Conservation (phyloP, 2,113 vertebrate genomes). For the Cinclus cinclus region DNA sequence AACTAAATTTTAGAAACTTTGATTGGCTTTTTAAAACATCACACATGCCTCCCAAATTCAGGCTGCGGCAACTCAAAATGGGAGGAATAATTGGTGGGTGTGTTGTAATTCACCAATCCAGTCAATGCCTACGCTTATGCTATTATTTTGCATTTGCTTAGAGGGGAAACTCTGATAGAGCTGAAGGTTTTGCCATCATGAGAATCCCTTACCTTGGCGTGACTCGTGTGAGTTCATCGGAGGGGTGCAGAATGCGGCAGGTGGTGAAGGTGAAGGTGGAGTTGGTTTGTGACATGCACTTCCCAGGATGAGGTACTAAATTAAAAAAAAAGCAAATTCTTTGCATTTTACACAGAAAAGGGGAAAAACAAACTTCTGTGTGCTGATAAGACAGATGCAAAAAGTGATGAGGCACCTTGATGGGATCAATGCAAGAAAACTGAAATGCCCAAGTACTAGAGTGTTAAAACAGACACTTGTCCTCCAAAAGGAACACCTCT, state of each 20-base stretch:
- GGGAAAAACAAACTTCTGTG: background rate
- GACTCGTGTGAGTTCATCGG: constrained; percentile 91
- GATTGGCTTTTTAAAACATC: background rate
- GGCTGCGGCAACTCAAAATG: background rate
- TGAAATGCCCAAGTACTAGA: background rate
- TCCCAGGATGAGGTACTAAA: constrained; percentile 93
- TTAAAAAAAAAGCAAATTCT: constrained; percentile 69
- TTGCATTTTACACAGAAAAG: constrained; percentile 67
- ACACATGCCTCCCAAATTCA: background rate
- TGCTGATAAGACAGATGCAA: constrained; percentile 38
- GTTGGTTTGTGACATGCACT: constrained; percentile 95
- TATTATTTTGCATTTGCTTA: background rate
- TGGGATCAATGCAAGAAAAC: constrained; percentile 59
- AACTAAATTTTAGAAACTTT: background rate
- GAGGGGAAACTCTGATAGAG: background rate
- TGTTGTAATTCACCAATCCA: background rate
- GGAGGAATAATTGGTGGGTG: background rate
- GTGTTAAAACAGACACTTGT: background rate
- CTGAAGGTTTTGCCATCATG: background rate
- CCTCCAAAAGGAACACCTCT: background rate
- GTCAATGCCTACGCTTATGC: background rate
- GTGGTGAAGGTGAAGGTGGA: constrained; percentile 98
- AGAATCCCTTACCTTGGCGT: constrained; percentile 87
- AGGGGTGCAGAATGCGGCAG: constrained; percentile 96
- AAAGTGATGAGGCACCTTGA: constrained; percentile 58